Conservation (phyloP, 1,140 invertebrate species). For the Pogonognathellus flavescens region DNA sequence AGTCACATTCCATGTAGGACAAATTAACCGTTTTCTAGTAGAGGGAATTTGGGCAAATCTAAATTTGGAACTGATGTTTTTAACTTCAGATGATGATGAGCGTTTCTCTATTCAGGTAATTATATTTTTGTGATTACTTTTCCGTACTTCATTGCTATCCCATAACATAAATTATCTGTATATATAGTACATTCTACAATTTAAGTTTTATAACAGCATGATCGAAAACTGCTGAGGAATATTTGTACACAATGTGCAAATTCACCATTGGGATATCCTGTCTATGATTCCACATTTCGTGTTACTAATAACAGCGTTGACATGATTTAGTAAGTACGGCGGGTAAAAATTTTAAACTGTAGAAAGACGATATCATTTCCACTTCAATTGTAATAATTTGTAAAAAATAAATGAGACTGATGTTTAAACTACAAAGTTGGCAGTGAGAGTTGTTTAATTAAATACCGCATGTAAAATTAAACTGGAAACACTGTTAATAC, state of each 20-base stretch:
- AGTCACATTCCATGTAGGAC: conserved; percentile 67
- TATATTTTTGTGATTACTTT: neutral
- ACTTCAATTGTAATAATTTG: neutral
- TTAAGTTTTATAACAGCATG: conserved; percentile 69
- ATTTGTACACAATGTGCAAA: conserved; percentile 74
- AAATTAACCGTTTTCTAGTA: conserved; percentile 71
- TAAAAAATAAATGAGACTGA: conserved; percentile 20
- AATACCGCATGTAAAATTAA: neutral
- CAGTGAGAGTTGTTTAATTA: neutral
- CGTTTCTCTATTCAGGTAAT: conserved; percentile 73
- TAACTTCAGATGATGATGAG: conserved; percentile 76
- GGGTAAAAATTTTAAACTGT: conserved; percentile 24
- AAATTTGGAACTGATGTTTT: conserved; percentile 73
- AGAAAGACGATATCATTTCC: neutral
- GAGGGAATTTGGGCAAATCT: conserved; percentile 73
- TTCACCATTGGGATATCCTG: conserved; percentile 74
- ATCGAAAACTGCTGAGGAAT: conserved; percentile 72
- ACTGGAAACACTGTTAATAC: no score
- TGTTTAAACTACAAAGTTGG: neutral
- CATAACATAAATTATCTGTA: no score
- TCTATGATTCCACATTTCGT: conserved; percentile 68
- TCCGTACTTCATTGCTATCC: neutral
- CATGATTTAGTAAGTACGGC: conserved; percentile 25
- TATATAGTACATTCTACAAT: neutral
- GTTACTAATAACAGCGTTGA: neutral